These are phyloP conservation scores for Falco biarmicus DNA, from an alignment of 2,797 vertebrate species.

Conservation along the genomic window DNA sequence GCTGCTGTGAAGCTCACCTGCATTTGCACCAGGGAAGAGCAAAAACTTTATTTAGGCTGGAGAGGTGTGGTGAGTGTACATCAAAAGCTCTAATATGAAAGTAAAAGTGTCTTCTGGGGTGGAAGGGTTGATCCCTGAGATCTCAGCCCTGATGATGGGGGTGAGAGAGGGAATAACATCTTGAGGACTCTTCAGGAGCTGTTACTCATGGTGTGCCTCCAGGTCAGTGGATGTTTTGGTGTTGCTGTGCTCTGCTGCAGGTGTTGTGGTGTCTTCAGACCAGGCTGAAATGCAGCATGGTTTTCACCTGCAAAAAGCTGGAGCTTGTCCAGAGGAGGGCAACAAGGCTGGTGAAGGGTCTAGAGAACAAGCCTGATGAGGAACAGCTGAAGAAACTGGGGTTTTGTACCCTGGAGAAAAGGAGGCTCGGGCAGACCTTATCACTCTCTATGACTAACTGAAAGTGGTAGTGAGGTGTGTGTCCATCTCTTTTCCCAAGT, in stretches of 20 bases:
- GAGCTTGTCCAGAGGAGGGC: too few relatives aligned
- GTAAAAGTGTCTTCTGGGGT: neutral
- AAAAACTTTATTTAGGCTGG: neutral
- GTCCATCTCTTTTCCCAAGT: too few relatives aligned
- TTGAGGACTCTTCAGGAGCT: neutral
- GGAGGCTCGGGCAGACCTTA: too few relatives aligned
- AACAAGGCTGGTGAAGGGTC: too few relatives aligned
- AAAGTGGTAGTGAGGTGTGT: too few relatives aligned
- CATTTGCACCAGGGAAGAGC: neutral
- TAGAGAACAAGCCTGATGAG: too few relatives aligned
- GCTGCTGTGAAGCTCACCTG: neutral
- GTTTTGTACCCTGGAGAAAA: too few relatives aligned
- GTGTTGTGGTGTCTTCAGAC: neutral
- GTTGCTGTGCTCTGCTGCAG: neutral
- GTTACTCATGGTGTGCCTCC: neutral
- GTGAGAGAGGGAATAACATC: neutral
- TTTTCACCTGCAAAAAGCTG: neutral
- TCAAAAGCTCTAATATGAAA: neutral
- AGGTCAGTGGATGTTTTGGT: neutral
- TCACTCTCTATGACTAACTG: too few relatives aligned
- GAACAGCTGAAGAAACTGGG: too few relatives aligned
- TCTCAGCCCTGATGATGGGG: neutral
- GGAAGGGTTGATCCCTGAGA: neutral
- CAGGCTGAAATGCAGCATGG: neutral
- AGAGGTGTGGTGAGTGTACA: neutral